Percentiles rank a stretch among this genome's conserved stretches.
Conservation (phyloP, 23 tunicate genomes). For the Styela plicata region DNA sequence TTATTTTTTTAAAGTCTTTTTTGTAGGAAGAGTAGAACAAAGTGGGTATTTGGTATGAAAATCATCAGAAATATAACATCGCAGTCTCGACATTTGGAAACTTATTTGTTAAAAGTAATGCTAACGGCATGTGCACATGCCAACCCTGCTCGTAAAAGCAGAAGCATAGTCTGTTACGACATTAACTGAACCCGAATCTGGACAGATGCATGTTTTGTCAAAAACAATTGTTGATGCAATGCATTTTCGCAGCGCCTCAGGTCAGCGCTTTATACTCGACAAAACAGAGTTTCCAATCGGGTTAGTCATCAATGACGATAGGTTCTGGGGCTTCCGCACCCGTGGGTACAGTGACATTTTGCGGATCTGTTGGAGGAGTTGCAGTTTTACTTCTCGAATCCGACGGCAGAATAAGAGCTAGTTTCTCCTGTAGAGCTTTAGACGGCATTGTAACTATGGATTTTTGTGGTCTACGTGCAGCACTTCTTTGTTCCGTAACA, state of each 20-base stretch:
- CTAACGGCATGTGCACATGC: too few relatives aligned
- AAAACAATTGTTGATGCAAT: background rate
- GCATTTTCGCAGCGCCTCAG: too few relatives aligned
- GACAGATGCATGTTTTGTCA: background rate
- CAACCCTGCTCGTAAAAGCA: too few relatives aligned
- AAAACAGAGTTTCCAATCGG: background rate
- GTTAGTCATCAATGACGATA: conserved; percentile 51
- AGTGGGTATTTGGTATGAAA: too few relatives aligned
- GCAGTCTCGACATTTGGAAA: too few relatives aligned
- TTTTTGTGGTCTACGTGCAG: conserved; percentile 75
- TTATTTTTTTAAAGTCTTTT: too few relatives aligned
- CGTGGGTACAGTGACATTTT: background rate
- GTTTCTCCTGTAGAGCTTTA: conserved; percentile 12
- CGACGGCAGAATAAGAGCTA: background rate
- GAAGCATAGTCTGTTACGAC: background rate
- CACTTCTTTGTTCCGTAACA: conserved; percentile 67
- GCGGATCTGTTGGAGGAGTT: conserved; percentile 2
- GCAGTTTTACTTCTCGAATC: background rate
- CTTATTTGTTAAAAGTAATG: too few relatives aligned
- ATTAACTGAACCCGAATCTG: background rate
- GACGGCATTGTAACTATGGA: conserved; percentile 36
- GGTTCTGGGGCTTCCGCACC: conserved; percentile 37
- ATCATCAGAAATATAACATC: too few relatives aligned
- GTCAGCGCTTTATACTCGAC: background rate
- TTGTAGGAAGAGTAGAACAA: too few relatives aligned